phyloP scores from a whole-genome alignment of 30 jellyfish, hydroid and myxozoan genomes.

The Pseudorhiza aurosa region DNA sequence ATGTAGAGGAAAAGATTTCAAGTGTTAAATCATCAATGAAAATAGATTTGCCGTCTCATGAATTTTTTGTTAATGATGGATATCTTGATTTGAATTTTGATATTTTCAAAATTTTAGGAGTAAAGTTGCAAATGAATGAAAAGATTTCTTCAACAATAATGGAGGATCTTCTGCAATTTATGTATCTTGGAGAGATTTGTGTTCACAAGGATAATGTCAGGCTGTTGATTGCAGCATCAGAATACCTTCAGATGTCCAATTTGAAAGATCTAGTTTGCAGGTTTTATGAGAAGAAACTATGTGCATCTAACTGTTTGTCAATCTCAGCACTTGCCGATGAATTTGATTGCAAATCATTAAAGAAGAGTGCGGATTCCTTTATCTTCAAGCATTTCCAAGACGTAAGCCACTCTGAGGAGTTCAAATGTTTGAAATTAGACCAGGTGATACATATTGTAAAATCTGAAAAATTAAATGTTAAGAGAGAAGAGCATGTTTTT shows the following conservation, averaged over 20 bases:
- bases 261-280: constrained; percentile 93
- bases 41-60: too few species aligned
- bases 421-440: constrained; percentile 50
- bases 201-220: constrained; percentile 92
- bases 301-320: constrained; percentile 94
- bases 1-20: too few species aligned
- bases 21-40: too few species aligned
- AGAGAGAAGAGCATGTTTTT: constrained; percentile 77
- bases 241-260: constrained; percentile 74
- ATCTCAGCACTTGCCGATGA: constrained; percentile 96
- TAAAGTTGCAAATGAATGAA: constrained; percentile 39
- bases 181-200: constrained; percentile 91
- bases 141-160: constrained; percentile 45
- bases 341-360: constrained; percentile 80
- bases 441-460: constrained; percentile 80
- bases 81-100: too few species aligned
- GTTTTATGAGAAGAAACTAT: constrained; percentile 83
- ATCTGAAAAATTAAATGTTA: constrained; percentile 73
- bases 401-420: constrained; percentile 93
- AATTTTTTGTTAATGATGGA: too few species aligned
- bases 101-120: constrained; percentile 37
- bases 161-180: constrained; percentile 92
- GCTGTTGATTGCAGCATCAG: constrained; percentile 89
- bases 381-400: constrained; percentile 77
- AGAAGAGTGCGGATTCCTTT: constrained; percentile 84